Conservation (phyloP, 2,888 invertebrate species). For the Xestia rhomboidea region DNA sequence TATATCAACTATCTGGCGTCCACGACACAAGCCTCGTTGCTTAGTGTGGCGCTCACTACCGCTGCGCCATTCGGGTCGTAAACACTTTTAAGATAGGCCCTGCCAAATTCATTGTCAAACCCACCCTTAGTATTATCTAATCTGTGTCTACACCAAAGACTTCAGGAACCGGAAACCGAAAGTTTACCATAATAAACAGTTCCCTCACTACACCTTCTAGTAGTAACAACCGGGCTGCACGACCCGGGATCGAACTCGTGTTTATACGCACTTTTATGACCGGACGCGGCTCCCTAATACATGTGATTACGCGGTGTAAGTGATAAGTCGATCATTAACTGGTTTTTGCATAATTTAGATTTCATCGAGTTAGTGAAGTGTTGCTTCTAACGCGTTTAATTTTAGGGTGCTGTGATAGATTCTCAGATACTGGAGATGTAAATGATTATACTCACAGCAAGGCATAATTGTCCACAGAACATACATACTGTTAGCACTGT, state of each 20-base stretch:
- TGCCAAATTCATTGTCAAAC: background rate
- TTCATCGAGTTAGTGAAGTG: slow-evolving; percentile 24
- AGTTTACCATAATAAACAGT: slow-evolving; percentile 10
- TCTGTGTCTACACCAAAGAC: background rate
- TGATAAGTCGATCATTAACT: slow-evolving; percentile 49
- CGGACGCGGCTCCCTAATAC: slow-evolving; percentile 57
- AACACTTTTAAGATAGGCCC: too few species aligned
- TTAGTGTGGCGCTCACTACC: too few species aligned
- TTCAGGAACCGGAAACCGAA: background rate
- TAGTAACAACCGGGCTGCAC: slow-evolving; percentile 13
- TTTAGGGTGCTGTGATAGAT: background rate
- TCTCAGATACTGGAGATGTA: background rate
- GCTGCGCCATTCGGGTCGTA: too few species aligned
- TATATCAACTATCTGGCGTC: too few species aligned
- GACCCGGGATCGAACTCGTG: slow-evolving; percentile 49
- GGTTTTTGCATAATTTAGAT: slow-evolving; percentile 52
- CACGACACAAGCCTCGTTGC: too few species aligned
- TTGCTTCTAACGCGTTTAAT: slow-evolving; percentile 21
- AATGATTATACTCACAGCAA: background rate
- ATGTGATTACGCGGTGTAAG: slow-evolving; percentile 57
- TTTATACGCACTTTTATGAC: slow-evolving; percentile 58
- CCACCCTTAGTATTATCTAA: background rate
- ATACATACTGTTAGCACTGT: background rate
- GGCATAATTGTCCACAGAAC: background rate
- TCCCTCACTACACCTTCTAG: slow-evolving; percentile 14